phyloP scores from a whole-genome alignment of 1,140 invertebrate species.

The Drosophila sp. region DNA sequence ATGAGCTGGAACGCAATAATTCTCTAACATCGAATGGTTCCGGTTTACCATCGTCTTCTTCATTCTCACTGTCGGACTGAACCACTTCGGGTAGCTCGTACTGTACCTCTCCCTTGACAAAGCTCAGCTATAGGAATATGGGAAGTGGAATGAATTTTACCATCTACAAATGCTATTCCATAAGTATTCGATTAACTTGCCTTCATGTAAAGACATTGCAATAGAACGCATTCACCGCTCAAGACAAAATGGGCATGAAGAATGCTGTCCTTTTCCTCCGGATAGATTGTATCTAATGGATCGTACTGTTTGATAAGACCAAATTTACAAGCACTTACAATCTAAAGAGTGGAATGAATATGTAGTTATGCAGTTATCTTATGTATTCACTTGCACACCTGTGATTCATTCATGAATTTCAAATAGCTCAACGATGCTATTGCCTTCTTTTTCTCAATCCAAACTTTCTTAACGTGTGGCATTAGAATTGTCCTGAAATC shows the following conservation, averaged over 20 bases:
- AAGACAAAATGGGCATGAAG: slow-evolving; percentile 69
- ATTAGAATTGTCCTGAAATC: slow-evolving; percentile 60
- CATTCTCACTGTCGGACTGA: neutral
- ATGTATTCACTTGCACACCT: slow-evolving; percentile 33
- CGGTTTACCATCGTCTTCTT: slow-evolving; percentile 8
- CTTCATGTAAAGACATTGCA: slow-evolving; percentile 73
- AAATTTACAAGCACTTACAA: slow-evolving; percentile 67
- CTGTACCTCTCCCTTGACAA: slow-evolving; percentile 9
- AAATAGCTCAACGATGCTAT: slow-evolving; percentile 67
- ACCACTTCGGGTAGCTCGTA: slow-evolving; percentile 22
- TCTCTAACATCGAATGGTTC: slow-evolving; percentile 35
- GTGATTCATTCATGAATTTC: slow-evolving; percentile 49
- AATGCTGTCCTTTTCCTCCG: slow-evolving; percentile 62
- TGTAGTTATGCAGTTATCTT: no score
- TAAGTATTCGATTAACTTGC: slow-evolving; percentile 20
- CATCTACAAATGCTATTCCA: neutral
- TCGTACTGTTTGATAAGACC: slow-evolving; percentile 61
- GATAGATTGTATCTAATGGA: slow-evolving; percentile 71
- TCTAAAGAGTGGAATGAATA: slow-evolving; percentile 47
- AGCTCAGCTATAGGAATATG: neutral
- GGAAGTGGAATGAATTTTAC: no score
- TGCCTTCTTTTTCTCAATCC: slow-evolving; percentile 68
- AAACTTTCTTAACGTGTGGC: slow-evolving; percentile 56
- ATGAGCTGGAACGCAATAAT: slow-evolving; percentile 38
- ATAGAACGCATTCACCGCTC: slow-evolving; percentile 78